Evolutionary conservation across 2,888 invertebrate species (phyloP).

Genomic region (Agriotes lineatus): DNA sequence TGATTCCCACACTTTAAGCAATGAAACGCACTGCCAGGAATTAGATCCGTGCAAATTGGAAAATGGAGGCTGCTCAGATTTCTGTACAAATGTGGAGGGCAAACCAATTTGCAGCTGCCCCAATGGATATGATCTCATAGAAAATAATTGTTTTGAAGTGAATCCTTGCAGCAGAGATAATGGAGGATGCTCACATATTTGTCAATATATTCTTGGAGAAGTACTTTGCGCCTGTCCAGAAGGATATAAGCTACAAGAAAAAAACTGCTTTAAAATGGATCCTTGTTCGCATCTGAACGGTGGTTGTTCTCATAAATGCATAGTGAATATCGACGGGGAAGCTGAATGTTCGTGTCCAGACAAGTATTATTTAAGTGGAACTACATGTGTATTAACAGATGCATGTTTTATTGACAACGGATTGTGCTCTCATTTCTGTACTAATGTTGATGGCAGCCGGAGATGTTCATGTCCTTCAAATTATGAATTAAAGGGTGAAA

Average conservation of each 20-base stretch:
- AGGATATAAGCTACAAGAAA: conserved; percentile 47
- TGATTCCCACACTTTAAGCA: conserved; percentile 46
- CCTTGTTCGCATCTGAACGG: conserved; percentile 72
- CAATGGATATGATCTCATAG: conserved; percentile 55
- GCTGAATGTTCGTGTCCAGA: conserved; percentile 67
- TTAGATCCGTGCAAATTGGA: conserved; percentile 40
- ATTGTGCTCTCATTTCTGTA: conserved; percentile 68
- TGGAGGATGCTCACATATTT: conserved; percentile 69
- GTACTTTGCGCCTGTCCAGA: conserved; percentile 62
- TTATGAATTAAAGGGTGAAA: conserved; percentile 55
- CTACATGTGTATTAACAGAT: conserved; percentile 58
- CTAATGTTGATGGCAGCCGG: conserved; percentile 66
- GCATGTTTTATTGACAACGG: conserved; percentile 61
- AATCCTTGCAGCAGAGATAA: conserved; percentile 69
- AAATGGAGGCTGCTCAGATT: conserved; percentile 68
- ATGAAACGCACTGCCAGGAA: conserved; percentile 58
- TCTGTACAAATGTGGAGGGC: conserved; percentile 53
- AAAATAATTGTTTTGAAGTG: conserved; percentile 57
- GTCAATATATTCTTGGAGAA: conserved; percentile 64
- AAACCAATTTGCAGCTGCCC: conserved; percentile 53
- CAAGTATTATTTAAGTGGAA: conserved; percentile 58
- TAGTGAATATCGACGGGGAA: conserved; percentile 63
- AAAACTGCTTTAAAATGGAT: conserved; percentile 55
- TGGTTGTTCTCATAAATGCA: conserved; percentile 74
- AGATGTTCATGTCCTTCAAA: conserved; percentile 68